Evolutionary conservation across 1,140 invertebrate species (phyloP).

Genomic region (Mycetomoellerius zeteki): DNA sequence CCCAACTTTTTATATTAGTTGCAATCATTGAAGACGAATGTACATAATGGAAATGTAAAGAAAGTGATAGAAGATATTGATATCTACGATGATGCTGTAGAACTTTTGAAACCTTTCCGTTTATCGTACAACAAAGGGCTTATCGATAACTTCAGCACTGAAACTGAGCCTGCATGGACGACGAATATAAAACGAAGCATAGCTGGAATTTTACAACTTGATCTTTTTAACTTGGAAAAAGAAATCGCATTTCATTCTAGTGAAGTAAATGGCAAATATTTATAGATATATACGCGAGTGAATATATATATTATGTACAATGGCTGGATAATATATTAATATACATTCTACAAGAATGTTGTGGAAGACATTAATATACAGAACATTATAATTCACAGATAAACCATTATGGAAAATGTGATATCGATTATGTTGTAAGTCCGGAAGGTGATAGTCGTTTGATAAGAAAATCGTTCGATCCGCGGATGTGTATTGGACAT

Average conservation of each 20-base stretch:
- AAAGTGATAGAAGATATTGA: slow-evolving; percentile 63
- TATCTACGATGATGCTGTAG: slow-evolving; percentile 75
- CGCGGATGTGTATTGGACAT: slow-evolving; percentile 81
- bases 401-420: slow-evolving; percentile 85
- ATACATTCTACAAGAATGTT: neutral
- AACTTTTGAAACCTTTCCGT: slow-evolving; percentile 83
- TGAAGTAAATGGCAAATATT: slow-evolving; percentile 79
- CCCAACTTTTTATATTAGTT: slow-evolving; percentile 70
- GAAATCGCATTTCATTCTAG: slow-evolving; percentile 82
- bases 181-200: slow-evolving; percentile 90
- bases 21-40: slow-evolving; percentile 77
- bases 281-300: neutral
- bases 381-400: slow-evolving; percentile 69
- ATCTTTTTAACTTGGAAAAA: slow-evolving; percentile 80
- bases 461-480: slow-evolving; percentile 84
- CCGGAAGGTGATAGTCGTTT: slow-evolving; percentile 74
- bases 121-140: slow-evolving; percentile 82
- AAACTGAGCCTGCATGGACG: slow-evolving; percentile 88
- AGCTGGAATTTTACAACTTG: slow-evolving; percentile 89
- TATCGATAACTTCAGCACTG: slow-evolving; percentile 83
- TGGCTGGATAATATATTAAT: slow-evolving; percentile 6
- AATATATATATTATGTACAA: slow-evolving; percentile 10
- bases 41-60: slow-evolving; percentile 81
- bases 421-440: slow-evolving; percentile 83
- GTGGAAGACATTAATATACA: neutral